phyloP scores from a whole-genome alignment of 1,140 invertebrate genomes.

The Drosophila paulistorum region DNA sequence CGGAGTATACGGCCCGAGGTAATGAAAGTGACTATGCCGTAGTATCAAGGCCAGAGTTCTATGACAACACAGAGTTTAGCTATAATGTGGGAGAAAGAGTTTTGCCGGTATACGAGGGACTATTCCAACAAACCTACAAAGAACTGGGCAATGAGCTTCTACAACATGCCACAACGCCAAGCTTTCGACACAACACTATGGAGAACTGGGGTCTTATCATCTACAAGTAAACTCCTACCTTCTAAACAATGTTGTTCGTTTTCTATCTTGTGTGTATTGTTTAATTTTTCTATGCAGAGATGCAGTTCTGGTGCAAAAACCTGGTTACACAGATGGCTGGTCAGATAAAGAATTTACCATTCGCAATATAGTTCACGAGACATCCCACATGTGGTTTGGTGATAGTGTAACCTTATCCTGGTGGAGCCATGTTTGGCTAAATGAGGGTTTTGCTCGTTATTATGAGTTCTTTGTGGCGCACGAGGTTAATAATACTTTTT shows the following conservation, averaged over 20 bases:
- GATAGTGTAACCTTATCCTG: constrained; percentile 87
- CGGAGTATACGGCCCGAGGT: constrained; percentile 85
- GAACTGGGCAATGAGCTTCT: constrained; percentile 83
- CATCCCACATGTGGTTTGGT: constrained; percentile 88
- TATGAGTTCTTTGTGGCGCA: constrained; percentile 86
- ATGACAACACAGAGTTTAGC: constrained; percentile 85
- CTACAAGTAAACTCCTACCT: constrained; percentile 82
- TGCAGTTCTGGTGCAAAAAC: constrained; percentile 47
- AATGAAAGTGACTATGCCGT: constrained; percentile 83
- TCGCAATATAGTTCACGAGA: constrained; percentile 86
- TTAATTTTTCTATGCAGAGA: constrained; percentile 41
- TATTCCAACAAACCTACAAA: constrained; percentile 83
- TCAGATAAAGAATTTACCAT: constrained; percentile 83
- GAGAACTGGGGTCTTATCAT: constrained; percentile 93
- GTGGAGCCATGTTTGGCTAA: constrained; percentile 88
- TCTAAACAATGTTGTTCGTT: too few relatives aligned
- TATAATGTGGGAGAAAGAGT: constrained; percentile 84
- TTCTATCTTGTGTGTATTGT: neutral
- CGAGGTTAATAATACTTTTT: constrained; percentile 83
- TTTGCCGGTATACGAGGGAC: constrained; percentile 82
- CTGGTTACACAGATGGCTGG: constrained; percentile 65
- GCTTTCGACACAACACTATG: constrained; percentile 91
- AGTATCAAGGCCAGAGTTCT: constrained; percentile 87
- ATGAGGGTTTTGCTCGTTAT: constrained; percentile 88
- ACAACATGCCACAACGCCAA: constrained; percentile 89